phyloP scores from a whole-genome alignment of 2,113 vertebrate species.

The Nothobranchius kuhntae region DNA sequence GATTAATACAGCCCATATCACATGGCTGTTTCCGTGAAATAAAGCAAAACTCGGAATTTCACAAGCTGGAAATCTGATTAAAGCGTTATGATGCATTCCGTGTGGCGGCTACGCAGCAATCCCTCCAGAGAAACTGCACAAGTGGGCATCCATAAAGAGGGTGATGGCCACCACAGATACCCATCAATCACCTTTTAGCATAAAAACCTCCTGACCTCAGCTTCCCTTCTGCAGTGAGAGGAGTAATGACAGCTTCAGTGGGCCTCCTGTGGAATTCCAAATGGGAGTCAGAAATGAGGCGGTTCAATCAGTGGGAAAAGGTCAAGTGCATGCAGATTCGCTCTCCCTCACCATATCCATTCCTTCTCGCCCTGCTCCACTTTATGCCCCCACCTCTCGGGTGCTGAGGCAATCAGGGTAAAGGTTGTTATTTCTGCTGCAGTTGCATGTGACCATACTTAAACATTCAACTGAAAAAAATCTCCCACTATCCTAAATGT shows the following conservation, averaged over 20 bases:
- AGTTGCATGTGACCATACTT: conserved; percentile 60
- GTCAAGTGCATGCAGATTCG: conserved; percentile 77
- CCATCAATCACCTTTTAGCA: conserved; percentile 67
- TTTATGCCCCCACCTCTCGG: conserved; percentile 46
- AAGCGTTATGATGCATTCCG: conserved; percentile 15
- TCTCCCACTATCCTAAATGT: neutral
- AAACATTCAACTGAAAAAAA: conserved; percentile 69
- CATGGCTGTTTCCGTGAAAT: conserved; percentile 27
- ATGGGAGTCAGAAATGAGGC: conserved; percentile 66
- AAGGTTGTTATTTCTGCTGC: conserved; percentile 70
- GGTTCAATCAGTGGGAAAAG: conserved; percentile 78
- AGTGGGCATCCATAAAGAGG: conserved; percentile 34
- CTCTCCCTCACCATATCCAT: conserved; percentile 37
- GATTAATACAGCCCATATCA: conserved; percentile 28
- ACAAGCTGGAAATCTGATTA: conserved; percentile 31
- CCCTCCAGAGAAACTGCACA: conserved; percentile 46
- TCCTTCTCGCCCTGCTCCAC: conserved; percentile 45
- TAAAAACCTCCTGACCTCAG: conserved; percentile 65
- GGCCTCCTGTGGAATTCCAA: conserved; percentile 71
- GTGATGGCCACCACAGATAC: conserved; percentile 33
- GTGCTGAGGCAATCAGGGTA: conserved; percentile 67
- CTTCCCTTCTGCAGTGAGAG: conserved; percentile 51
- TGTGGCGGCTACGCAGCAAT: conserved; percentile 24
- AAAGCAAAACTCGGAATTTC: conserved; percentile 34
- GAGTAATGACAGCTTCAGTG: conserved; percentile 70